A percentile compares a stretch with the other conserved stretches of the same genome.
These are phyloP conservation scores for Drosophila leonis DNA, from an alignment of 2,888 invertebrate species.

Conservation along the genomic window DNA sequence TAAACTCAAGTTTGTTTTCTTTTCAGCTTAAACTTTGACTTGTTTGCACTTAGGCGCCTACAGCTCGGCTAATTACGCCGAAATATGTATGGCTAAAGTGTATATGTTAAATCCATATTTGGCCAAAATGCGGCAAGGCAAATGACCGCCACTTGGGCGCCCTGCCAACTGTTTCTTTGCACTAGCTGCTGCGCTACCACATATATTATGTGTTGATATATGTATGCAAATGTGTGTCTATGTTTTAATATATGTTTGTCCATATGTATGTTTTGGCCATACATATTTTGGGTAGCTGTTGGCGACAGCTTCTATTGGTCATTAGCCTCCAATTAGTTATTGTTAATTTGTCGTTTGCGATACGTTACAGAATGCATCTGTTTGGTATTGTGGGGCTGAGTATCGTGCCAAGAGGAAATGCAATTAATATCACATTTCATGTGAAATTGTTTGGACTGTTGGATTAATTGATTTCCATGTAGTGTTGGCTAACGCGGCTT, in stretches of 20 bases:
- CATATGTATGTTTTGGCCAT: neutral
- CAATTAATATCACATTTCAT: slow-evolving; percentile 44
- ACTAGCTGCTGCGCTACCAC: neutral
- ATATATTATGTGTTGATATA: neutral
- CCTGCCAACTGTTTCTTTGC: slow-evolving; percentile 46
- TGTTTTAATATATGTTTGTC: neutral
- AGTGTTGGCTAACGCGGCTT: neutral
- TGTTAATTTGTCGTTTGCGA: slow-evolving; percentile 72
- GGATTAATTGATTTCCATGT: slow-evolving; percentile 26
- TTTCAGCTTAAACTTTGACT: slow-evolving; percentile 5
- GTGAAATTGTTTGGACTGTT: slow-evolving; percentile 4
- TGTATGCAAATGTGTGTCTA: neutral
- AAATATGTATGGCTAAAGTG: slow-evolving; percentile 35
- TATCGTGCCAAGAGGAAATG: slow-evolving; percentile 28
- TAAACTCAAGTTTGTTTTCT: neutral
- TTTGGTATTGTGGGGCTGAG: slow-evolving; percentile 22
- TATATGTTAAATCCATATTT: slow-evolving; percentile 47
- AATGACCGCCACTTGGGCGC: slow-evolving; percentile 42
- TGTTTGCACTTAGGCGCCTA: slow-evolving; percentile 46
- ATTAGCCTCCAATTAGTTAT: slow-evolving; percentile 75
- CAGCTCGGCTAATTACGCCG: slow-evolving; percentile 63
- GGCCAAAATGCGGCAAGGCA: slow-evolving; percentile 18
- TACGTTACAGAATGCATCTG: slow-evolving; percentile 24
- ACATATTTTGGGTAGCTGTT: slow-evolving; percentile 30
- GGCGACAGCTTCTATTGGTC: slow-evolving; percentile 52